phyloP scores from a whole-genome alignment of 2,113 vertebrate genomes.

The Lontra canadensis region DNA sequence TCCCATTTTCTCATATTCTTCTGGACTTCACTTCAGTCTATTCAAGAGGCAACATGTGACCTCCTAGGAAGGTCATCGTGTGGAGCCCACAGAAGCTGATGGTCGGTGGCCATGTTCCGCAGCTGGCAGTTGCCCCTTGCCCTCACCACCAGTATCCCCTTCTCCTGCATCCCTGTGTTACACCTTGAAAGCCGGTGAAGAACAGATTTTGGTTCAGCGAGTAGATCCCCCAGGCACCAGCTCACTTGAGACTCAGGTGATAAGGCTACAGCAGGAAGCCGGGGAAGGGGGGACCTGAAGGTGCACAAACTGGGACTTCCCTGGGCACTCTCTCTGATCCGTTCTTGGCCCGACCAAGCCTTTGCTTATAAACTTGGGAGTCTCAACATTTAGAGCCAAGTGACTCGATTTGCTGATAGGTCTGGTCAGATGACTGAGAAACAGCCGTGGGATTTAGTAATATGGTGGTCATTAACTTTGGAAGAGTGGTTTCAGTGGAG shows the following conservation, averaged over 20 bases:
- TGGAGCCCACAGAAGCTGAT: background rate
- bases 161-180: background rate
- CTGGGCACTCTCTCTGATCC: background rate
- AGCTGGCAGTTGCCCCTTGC: background rate
- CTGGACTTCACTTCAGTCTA: background rate
- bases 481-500: background rate
- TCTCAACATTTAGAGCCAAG: background rate
- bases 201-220: background rate
- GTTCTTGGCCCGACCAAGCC: background rate
- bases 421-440: background rate
- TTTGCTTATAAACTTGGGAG: background rate
- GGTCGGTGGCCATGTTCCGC: background rate
- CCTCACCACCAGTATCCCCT: background rate
- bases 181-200: background rate
- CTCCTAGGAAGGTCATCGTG: background rate
- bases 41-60: background rate
- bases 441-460: background rate
- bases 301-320: background rate
- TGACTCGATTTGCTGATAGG: background rate
- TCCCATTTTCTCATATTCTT: conserved; percentile 59
- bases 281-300: rapidly evolving
- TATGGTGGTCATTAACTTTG: background rate
- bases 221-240: background rate
- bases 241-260: background rate
- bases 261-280: background rate